Percentiles rank a stretch among this genome's conserved stretches.
Evolutionary conservation across 2,888 invertebrate genomes (phyloP).

Genomic region (Ochlodes sylvanus): DNA sequence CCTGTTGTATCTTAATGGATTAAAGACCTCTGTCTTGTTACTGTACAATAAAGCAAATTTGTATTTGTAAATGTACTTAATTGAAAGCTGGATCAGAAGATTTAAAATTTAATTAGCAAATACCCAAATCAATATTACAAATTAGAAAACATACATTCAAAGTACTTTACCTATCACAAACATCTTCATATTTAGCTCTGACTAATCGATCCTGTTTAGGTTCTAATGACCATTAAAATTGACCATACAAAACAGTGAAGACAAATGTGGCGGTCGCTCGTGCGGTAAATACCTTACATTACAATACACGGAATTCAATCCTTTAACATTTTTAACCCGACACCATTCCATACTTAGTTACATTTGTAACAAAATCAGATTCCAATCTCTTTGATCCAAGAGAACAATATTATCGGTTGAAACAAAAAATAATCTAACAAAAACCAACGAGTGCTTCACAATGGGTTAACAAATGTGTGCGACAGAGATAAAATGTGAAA

Average conservation of each 20-base stretch:
- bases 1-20: no score
- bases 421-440: conserved; percentile 58
- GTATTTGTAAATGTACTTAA: no score
- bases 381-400: conserved; percentile 59
- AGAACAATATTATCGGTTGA: conserved; percentile 73
- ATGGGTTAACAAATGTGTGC: conserved; percentile 61
- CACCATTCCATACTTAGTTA: conserved; percentile 45
- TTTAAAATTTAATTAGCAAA: no score
- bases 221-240: conserved; percentile 1
- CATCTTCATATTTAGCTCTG: not conserved
- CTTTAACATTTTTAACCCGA: conserved; percentile 39
- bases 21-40: no score
- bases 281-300: conserved; percentile 6
- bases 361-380: conserved; percentile 60
- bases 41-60: no score
- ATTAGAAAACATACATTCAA: not conserved
- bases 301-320: conserved; percentile 37
- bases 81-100: no score
- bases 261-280: conserved; percentile 18
- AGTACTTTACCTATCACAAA: not conserved
- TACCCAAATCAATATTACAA: no score
- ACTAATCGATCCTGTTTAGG: not conserved
- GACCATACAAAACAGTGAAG: not conserved
- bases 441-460: conserved; percentile 57
- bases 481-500: conserved; percentile 50